Percentiles rank a stretch among this genome's conserved stretches.
Evolutionary conservation across 2,888 invertebrate genomes (phyloP).

Genomic region (Lordiphosa fenestrarum): DNA sequence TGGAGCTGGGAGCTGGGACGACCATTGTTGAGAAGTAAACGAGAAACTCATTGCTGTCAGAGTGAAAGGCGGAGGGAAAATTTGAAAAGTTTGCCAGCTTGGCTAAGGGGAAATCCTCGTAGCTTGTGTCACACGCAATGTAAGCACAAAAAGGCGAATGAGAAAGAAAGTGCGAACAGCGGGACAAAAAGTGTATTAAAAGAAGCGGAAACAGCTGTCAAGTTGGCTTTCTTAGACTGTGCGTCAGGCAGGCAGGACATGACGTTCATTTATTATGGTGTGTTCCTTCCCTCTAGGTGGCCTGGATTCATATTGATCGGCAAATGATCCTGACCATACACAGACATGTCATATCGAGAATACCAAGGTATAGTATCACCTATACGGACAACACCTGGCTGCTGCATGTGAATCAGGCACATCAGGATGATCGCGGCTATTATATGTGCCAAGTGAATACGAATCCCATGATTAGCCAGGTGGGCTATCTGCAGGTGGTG

Average conservation of each 20-base stretch:
- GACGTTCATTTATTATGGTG: conserved; percentile 63
- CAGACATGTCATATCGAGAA: conserved; percentile 93
- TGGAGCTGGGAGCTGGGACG: conserved; percentile 14
- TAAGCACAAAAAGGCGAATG: conserved; percentile 44
- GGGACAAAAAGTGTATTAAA: conserved; percentile 60
- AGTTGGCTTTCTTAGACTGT: conserved; percentile 41
- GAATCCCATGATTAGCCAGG: conserved; percentile 96
- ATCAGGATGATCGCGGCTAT: conserved; percentile 94
- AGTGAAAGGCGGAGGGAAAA: conserved; percentile 56
- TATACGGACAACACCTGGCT: conserved; percentile 96
- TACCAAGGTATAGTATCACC: conserved; percentile 94
- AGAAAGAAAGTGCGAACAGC: conserved; percentile 24
- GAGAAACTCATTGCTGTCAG: conserved; percentile 73
- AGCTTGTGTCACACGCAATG: conserved; percentile 53
- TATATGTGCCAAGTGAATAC: conserved; percentile 86
- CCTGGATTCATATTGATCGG: conserved; percentile 96
- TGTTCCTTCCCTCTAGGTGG: conserved; percentile 84
- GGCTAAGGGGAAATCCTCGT: conserved; percentile 54
- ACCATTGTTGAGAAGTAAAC: conserved; percentile 50
- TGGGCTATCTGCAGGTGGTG: conserved; percentile 94
- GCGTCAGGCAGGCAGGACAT: conserved; percentile 46
- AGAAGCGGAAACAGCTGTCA: conserved; percentile 74
- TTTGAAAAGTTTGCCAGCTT: conserved; percentile 72
- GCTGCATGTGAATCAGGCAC: conserved; percentile 93
- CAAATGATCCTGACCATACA: conserved; percentile 97